Base-by-base conservation (phyloP, 2,888 invertebrate genomes). In the Unio delphinus region DNA sequence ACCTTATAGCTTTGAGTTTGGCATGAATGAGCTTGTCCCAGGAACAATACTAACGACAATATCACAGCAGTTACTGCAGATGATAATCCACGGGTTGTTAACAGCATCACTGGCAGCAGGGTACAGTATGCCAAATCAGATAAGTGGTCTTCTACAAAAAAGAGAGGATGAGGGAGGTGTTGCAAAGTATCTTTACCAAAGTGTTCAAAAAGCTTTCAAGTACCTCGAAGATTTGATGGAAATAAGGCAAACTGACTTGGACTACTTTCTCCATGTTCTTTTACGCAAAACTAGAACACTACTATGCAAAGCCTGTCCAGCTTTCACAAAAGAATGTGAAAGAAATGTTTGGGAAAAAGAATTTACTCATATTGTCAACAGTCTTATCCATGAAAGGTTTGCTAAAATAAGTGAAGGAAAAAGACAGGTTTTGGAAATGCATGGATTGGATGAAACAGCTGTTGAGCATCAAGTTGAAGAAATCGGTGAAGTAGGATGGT, bases 201-300 rank as follows among this genome's bases (percentile, higher is more conserved):
- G 30, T 4, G 30, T 30, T 30, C 30, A 30, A 4, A 30, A 55
- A 18, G 61, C 59, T 45, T 69, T 68, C 62, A 45, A 15, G 28
- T 45, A 28, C 20, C 26, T 69, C 1, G 18, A 45, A 17, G 28
- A 17, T 11, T 28, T 65, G 8, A 55, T 72, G 54, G 65, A 68
- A 55, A 30, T 72, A 17, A 62, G 59, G 8, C 64, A 68, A 23
- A 55, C 55, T 30, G n/a, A 34, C 8, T n/a, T 65, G 30, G 26
- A 55, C 7, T 26, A 61, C 20, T 70, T 73, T n/a, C 58, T 73
- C 4, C 73, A 73, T 26, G 30, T 45, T 28, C 28, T 68, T 54
- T 23, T 73, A 8, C 23, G 7, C 2, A 11, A 69, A 15, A 26
- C 30, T n/a, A 60, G 30, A 55, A 65, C 64, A 17, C 23, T 65